Percentiles rank a stretch among this genome's conserved stretches.
These are phyloP conservation scores for Gallinago nigripennis DNA, from an alignment of 2,797 vertebrate genomes.

Conservation along the genomic window DNA sequence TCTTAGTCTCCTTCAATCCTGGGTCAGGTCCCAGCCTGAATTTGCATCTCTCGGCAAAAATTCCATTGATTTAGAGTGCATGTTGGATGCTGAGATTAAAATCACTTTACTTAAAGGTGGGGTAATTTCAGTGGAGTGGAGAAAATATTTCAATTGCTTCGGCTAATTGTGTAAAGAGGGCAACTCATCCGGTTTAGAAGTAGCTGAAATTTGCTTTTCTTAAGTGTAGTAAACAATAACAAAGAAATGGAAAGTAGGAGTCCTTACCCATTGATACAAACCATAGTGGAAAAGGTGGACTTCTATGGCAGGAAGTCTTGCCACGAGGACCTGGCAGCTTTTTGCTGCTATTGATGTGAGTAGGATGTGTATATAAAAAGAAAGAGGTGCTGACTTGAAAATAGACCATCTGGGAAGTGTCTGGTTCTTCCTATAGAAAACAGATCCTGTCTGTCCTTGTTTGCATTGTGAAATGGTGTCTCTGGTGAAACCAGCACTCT, in stretches of 20 bases:
- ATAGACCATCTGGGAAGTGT: neutral
- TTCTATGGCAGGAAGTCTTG: neutral
- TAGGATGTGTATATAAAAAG: neutral
- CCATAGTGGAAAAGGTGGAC: neutral
- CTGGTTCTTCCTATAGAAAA: neutral
- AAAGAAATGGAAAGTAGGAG: neutral
- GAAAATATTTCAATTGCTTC: neutral
- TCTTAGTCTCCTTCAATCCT: neutral
- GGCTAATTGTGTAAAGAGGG: neutral
- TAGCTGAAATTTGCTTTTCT: neutral
- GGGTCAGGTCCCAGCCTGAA: neutral
- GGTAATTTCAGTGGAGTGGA: neutral
- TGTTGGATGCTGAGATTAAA: neutral
- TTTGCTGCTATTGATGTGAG: neutral
- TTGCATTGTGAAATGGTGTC: neutral
- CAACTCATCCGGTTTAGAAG: neutral
- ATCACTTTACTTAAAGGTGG: neutral
- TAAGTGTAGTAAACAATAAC: neutral
- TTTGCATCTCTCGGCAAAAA: conserved; percentile 1
- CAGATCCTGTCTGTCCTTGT: neutral
- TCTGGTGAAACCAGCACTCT: too few relatives aligned
- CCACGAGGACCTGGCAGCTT: neutral
- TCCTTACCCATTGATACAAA: neutral
- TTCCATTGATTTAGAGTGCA: neutral
- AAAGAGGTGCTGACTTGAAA: neutral